Evolutionary conservation across 2,888 invertebrate species (phyloP), one percentile per base, ranked within the genome.

Genomic region (Myopa tessellatipennis): DNA sequence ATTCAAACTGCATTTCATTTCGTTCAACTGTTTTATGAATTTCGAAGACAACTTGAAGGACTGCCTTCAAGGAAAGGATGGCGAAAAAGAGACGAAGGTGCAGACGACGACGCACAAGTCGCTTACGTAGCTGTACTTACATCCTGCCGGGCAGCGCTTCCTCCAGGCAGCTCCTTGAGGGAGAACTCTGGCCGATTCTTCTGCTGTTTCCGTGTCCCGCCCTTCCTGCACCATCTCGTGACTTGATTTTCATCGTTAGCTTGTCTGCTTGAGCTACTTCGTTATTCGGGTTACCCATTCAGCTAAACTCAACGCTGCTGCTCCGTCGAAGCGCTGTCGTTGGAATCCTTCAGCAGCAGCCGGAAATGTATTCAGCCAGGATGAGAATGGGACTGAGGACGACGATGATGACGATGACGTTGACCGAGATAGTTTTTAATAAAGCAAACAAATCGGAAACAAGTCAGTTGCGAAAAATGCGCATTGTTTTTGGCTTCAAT

Each of bases 1-100:
- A 70, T 70, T 69, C 70, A 70, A 70, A 55, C 55, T 70, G 70
- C 36, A 70, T 52, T 70, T 70, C 70, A 70, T 70, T 65, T 55
- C 70, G 36, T 70, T 70, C 70, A 70, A 70, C 55, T 55, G 36
- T 70, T 70, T 52, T 36, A 55, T 55, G 55, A 70, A 70, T 70
- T 69, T 70, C 55, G 36, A 70, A 70, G 70, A 36, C 26, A 34
- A 70, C 36, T 69, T 26, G 26, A 26, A 69, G 40, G 36, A 67
- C 67, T 40, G n/a, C 40, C n/a, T 40, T 40, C 40, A 67, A n/a
- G 40, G n/a, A 40, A 40, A 67, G 14, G 40, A 40, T 67, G 67
- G 5, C 10, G 45, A 45, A 45, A 45, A 45, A 45, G 45, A 45
- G 45, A 45, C 45, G 45, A 45, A 6, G 45, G 10, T 10, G 45